phyloP scores from a whole-genome alignment of 2,797 vertebrate species.

The Pipistrellus nathusii region DNA sequence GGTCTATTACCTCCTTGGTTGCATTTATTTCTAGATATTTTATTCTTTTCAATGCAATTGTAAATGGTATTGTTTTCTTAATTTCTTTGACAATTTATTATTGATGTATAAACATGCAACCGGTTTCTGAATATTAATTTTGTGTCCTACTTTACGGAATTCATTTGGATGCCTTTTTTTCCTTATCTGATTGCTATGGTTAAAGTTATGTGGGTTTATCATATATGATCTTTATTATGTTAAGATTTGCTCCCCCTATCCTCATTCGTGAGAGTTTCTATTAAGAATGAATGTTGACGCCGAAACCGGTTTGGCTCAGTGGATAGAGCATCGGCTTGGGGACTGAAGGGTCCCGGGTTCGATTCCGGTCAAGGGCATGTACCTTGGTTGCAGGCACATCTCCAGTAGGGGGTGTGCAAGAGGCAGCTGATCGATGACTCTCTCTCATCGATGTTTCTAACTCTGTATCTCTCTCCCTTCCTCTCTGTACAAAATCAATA shows the following conservation, averaged over 20 bases:
- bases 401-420: no score
- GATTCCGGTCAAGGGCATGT: no score
- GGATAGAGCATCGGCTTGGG: no score
- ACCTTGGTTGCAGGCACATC: no score
- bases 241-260: background rate
- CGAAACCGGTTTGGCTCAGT: no score
- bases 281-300: background rate
- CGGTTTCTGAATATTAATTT: background rate
- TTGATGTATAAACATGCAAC: background rate
- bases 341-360: no score
- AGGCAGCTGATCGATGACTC: no score
- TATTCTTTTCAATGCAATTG: background rate
- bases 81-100: background rate
- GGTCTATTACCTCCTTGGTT: background rate
- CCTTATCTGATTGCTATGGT: background rate
- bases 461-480: no score
- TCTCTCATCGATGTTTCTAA: no score
- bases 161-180: background rate
- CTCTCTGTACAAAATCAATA: no score
- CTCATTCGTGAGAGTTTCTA: background rate
- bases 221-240: background rate
- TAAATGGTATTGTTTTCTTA: background rate
- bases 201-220: background rate
- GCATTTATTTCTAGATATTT: background rate
- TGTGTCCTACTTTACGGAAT: background rate